phyloP scores from a whole-genome alignment of 2,113 vertebrate genomes.

The Pampusana beccarii region DNA sequence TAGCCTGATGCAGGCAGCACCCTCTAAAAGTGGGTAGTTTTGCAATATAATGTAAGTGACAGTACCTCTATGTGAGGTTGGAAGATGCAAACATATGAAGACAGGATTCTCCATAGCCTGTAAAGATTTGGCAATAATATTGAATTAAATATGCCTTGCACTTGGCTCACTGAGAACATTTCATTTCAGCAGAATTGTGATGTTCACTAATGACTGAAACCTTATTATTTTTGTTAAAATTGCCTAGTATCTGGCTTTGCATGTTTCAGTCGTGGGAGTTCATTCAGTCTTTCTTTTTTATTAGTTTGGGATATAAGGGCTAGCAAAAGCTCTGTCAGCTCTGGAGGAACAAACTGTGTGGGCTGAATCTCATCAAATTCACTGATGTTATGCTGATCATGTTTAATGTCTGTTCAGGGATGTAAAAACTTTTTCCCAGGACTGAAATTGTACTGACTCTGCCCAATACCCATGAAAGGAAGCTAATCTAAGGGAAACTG shows the following conservation, averaged over 20 bases:
- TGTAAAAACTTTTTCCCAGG: constrained; percentile 25
- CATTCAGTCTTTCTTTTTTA: constrained; percentile 19
- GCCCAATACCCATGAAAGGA: constrained; percentile 15
- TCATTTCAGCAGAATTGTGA: background rate
- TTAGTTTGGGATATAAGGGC: constrained; percentile 33
- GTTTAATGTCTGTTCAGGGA: constrained; percentile 56
- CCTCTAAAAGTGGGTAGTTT: background rate
- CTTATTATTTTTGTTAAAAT: constrained; percentile 21
- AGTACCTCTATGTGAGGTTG: background rate
- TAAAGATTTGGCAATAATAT: background rate
- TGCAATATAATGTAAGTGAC: background rate
- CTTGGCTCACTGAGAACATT: background rate
- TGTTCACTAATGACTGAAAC: constrained; percentile 25
- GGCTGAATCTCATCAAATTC: constrained; percentile 43
- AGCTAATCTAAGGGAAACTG: constrained; percentile 25
- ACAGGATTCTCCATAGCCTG: background rate
- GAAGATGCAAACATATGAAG: background rate
- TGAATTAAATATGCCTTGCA: background rate
- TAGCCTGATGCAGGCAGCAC: background rate
- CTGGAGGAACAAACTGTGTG: constrained; percentile 25
- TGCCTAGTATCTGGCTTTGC: background rate
- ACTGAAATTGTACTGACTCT: constrained; percentile 30
- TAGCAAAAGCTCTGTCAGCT: constrained; percentile 21
- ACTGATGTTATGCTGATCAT: constrained; percentile 50
- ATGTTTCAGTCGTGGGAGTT: background rate